Percentiles rank a stretch among this genome's conserved stretches.
phyloP scores from a whole-genome alignment of 2,888 invertebrate species.

The Epsilonema sp. region DNA sequence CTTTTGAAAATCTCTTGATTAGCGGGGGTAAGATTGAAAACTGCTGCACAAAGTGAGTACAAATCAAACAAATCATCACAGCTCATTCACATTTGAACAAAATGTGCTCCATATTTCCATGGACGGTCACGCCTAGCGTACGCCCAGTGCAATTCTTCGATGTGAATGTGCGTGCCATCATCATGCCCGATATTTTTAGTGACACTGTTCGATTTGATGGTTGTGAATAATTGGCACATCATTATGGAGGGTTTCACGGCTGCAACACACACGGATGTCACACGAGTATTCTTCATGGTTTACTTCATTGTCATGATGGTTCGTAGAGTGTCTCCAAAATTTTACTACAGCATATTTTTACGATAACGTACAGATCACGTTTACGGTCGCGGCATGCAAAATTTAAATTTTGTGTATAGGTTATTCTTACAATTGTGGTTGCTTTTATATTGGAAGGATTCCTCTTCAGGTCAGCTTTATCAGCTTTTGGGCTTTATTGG shows the following conservation, averaged over 20 bases:
- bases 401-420: too few relatives aligned
- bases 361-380: too few relatives aligned
- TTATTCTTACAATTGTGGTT: slow-evolving; percentile 65
- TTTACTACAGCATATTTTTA: too few relatives aligned
- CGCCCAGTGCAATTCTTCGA: too few relatives aligned
- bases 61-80: slow-evolving; percentile 4
- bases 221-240: slow-evolving; percentile 72
- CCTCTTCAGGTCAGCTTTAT: too few relatives aligned
- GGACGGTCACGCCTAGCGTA: too few relatives aligned
- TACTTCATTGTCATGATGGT: slow-evolving; percentile 72
- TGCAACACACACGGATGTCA: slow-evolving; percentile 41
- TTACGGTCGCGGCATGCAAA: too few relatives aligned
- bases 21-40: slow-evolving; percentile 3
- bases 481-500: too few relatives aligned
- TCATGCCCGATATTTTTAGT: slow-evolving; percentile 39
- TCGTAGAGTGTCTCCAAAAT: slow-evolving; percentile 11
- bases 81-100: too few relatives aligned
- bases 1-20: slow-evolving; percentile 49
- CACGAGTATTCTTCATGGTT: slow-evolving; percentile 62
- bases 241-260: slow-evolving; percentile 52
- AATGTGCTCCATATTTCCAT: too few relatives aligned
- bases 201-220: slow-evolving; percentile 66
- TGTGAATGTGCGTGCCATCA: too few relatives aligned
- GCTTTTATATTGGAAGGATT: slow-evolving; percentile 72
- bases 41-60: background rate